Evolutionary conservation across 2,888 invertebrate species (phyloP), one percentile per base, ranked within the genome.

Genomic region (Mellilla xanthometata): DNA sequence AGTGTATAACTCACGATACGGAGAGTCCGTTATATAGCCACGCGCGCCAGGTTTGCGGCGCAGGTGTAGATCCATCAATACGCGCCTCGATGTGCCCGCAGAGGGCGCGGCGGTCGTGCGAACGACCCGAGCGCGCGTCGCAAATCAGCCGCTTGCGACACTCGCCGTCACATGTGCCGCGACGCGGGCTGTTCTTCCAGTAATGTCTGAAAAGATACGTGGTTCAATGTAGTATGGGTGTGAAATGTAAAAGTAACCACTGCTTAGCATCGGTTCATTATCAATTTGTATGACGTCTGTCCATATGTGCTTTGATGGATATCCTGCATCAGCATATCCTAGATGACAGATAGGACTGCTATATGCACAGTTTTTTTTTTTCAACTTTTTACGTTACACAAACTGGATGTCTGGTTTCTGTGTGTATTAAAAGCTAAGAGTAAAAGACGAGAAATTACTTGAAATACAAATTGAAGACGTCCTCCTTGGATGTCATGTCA

Each of bases 11-110:
- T 92, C 94, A 97, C 96, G 96, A 96, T 75, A 95, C 93, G 56
- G 95, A 94, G 42, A 97, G 90, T 62, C 96, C 96, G 60, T 95
- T 95, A 80, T 95, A 96, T 60, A 97, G 91, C 96, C 96, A 96
- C 5, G 95, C 94, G 54, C 93, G 92, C 97, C 97, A 97, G 0
- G 94, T 93, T 47, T 94, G 94, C 43, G 93, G 86, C 40, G 87
- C 72, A 24, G 88, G 92, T 5, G 93, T 86, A 7, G 94, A 92
- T 43, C 93, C 94, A 75, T 96, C 96, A 59, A 96, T 95, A 62
- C 96, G 93, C 10, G 95, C 95, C 70, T 96, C 96, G 22, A 96
- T 93, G 63, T 93, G 94, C 49, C 95, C 94, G 76, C 96, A 97
- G 46, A 96, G 92, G 42, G 93, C 93, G 68, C 94, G 95, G 2